phyloP scores from a whole-genome alignment of 1,140 invertebrate genomes.

The Penaeus vannamei region DNA sequence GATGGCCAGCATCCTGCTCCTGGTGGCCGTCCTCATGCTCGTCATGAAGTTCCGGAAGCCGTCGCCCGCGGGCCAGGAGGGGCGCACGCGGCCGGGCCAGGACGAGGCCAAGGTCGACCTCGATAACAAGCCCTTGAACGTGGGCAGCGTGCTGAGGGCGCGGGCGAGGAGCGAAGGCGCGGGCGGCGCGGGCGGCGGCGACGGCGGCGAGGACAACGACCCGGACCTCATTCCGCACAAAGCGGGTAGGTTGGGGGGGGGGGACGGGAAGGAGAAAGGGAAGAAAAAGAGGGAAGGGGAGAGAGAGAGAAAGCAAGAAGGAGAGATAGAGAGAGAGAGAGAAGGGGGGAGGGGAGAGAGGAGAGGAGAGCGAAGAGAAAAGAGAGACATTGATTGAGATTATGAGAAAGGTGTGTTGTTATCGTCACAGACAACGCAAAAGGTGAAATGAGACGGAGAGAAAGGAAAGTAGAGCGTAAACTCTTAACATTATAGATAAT shows the following conservation, averaged over 20 bases:
- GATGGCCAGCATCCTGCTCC: conserved; percentile 80
- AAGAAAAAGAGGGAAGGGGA: no score
- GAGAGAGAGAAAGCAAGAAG: no score
- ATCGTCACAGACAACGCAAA: no score
- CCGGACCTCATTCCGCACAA: conserved; percentile 84
- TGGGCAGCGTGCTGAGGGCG: conserved; percentile 66
- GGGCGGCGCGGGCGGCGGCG: conserved; percentile 69
- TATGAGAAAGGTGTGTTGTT: no score
- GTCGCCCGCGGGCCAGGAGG: conserved; percentile 70
- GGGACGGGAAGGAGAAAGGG: no score
- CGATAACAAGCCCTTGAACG: conserved; percentile 75
- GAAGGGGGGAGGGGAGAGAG: no score
- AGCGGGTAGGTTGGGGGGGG: conserved; percentile 70
- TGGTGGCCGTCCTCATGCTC: conserved; percentile 81
- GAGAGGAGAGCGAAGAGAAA: no score
- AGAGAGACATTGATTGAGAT: no score
- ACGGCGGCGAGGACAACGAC: conserved; percentile 80
- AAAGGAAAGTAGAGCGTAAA: no score
- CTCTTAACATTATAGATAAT: no score
- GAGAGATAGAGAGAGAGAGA: no score
- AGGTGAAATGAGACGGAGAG: no score
- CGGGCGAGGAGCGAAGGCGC: conserved; percentile 69
- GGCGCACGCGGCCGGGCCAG: conserved; percentile 75
- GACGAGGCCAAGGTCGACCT: conserved; percentile 73
- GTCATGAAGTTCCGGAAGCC: conserved; percentile 78